Evolutionary conservation across 2,113 vertebrate genomes (phyloP).

Genomic region (Ageneiosus marmoratus): DNA sequence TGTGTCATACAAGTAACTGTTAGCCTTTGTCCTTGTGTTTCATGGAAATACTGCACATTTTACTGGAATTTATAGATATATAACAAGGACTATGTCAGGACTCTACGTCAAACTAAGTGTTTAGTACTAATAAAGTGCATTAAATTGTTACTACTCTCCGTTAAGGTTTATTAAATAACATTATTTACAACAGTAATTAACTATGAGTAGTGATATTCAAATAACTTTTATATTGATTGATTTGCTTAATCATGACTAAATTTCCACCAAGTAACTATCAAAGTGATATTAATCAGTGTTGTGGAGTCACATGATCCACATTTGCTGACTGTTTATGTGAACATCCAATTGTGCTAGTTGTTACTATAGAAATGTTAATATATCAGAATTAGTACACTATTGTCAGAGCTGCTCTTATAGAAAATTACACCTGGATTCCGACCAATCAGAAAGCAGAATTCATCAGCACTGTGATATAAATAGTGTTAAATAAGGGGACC

Average conservation of each 20-base stretch:
- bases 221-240: background rate
- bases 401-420: background rate
- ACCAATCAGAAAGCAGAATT: background rate
- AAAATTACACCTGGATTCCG: background rate
- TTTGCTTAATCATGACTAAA: background rate
- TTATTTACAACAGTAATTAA: background rate
- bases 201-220: background rate
- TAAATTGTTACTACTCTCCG: background rate
- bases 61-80: too few species aligned
- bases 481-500: background rate
- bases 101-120: background rate
- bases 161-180: background rate
- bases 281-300: background rate
- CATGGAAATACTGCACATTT: too few species aligned
- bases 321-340: background rate
- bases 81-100: background rate
- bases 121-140: background rate
- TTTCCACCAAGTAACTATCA: background rate
- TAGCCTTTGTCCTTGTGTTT: background rate
- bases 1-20: background rate
- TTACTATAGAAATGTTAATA: background rate
- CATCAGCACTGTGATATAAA: background rate
- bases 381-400: background rate
- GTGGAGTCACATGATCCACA: background rate
- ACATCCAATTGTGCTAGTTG: background rate